Evolutionary conservation across 2,797 vertebrate genomes (phyloP).

Genomic region (Poecilia gillii): DNA sequence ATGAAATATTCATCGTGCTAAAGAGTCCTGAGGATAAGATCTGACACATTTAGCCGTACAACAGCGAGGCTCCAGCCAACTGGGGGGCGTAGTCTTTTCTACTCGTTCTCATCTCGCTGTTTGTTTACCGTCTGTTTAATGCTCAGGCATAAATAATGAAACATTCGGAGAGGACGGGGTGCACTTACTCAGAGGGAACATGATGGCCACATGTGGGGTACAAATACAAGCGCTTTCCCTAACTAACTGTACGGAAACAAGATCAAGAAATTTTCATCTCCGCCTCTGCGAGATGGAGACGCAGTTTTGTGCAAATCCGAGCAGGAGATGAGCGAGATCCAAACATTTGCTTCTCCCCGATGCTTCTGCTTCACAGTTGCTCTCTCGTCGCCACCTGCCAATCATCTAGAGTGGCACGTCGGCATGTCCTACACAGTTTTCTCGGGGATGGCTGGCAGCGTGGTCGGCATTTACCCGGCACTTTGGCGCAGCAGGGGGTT

Average conservation of each 20-base stretch:
- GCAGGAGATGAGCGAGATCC: constrained; percentile 43
- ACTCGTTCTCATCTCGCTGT: constrained; percentile 54
- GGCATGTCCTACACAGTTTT: constrained; percentile 50
- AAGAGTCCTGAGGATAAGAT: constrained; percentile 70
- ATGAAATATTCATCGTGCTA: constrained; percentile 72
- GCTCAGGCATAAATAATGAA: constrained; percentile 73
- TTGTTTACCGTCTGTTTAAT: constrained; percentile 66
- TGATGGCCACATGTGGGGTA: constrained; percentile 59
- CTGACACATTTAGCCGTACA: constrained; percentile 72
- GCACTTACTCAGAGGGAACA: constrained; percentile 57
- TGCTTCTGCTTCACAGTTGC: constrained; percentile 44
- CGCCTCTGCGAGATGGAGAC: constrained; percentile 24
- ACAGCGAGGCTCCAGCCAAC: constrained; percentile 49
- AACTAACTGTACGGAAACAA: constrained; percentile 54
- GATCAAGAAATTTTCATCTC: constrained; percentile 56
- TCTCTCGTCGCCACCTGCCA: constrained; percentile 62
- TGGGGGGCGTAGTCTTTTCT: constrained; percentile 16
- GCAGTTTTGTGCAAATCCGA: constrained; percentile 28
- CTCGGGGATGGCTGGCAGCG: constrained; percentile 50
- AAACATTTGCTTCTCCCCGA: constrained; percentile 54
- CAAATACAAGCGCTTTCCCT: constrained; percentile 36
- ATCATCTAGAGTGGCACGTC: constrained; percentile 65
- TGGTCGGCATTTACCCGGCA: constrained; percentile 53
- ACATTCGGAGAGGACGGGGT: constrained; percentile 42
- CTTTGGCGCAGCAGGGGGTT: constrained; percentile 68